Percentiles rank a stretch among this genome's conserved stretches.
These are phyloP conservation scores for Lordiphosa fenestrarum DNA, from an alignment of 2,888 invertebrate species.

Conservation along the genomic window DNA sequence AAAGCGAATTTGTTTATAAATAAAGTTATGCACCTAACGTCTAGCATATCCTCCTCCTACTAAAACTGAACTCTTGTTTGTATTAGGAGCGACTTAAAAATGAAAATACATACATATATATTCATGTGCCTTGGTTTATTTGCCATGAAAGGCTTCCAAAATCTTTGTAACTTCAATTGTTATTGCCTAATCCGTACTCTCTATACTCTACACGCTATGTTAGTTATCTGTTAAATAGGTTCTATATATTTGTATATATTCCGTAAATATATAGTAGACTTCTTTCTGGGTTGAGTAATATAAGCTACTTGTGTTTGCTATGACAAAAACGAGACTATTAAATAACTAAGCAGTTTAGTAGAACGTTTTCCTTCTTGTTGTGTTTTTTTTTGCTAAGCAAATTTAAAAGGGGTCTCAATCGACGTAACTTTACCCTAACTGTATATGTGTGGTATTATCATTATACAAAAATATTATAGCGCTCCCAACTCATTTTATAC, in stretches of 20 bases:
- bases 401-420: constrained; percentile 12
- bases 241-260: constrained; percentile 21
- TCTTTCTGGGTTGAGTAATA: constrained; percentile 32
- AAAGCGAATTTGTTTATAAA: constrained; percentile 19
- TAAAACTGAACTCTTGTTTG: constrained; percentile 14
- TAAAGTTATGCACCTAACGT: constrained; percentile 5
- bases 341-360: constrained; percentile 47
- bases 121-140: background rate
- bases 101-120: constrained; percentile 24
- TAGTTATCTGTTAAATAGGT: constrained; percentile 21
- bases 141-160: constrained; percentile 10
- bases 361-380: constrained; percentile 19
- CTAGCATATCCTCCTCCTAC: constrained; percentile 4
- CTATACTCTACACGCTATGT: constrained; percentile 31
- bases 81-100: constrained; percentile 22
- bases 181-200: constrained; percentile 21
- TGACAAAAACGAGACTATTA: constrained; percentile 49
- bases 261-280: constrained; percentile 30
- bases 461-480: constrained; percentile 4
- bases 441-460: constrained; percentile 1
- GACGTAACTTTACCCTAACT: constrained; percentile 1
- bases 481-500: constrained; percentile 7
- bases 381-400: constrained; percentile 26
- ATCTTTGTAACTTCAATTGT: constrained; percentile 27
- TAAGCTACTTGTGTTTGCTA: constrained; percentile 40